Evolutionary conservation across 2,113 vertebrate species (phyloP).

Genomic region (Rhynchomys soricoides): DNA sequence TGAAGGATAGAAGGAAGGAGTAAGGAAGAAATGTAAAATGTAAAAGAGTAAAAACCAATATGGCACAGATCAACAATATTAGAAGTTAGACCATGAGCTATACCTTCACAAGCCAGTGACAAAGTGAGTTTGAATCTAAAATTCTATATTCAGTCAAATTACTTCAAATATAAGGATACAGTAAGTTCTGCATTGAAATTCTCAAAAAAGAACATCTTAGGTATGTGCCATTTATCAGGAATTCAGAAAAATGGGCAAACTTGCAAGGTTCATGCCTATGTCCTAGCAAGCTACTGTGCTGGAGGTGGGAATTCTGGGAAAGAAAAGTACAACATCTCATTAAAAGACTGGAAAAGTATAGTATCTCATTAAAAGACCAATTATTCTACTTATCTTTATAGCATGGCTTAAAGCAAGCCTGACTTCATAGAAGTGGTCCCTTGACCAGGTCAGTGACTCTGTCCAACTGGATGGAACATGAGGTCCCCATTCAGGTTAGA

Average conservation of each 20-base stretch:
- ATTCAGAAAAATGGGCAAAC: not conserved
- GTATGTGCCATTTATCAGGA: not conserved
- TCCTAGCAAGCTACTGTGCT: not conserved
- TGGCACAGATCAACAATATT: not conserved
- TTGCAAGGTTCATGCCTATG: too few species aligned
- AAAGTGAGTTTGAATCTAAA: not conserved
- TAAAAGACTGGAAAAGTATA: not conserved
- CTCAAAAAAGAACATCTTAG: not conserved
- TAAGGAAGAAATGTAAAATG: not conserved
- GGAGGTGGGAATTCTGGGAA: not conserved
- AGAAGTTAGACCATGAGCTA: not conserved
- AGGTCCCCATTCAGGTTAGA: not conserved
- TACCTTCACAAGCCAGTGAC: not conserved
- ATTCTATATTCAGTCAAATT: not conserved
- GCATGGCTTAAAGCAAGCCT: not conserved
- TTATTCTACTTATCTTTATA: not conserved
- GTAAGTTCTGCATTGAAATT: not conserved
- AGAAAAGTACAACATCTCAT: not conserved
- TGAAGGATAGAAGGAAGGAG: not conserved
- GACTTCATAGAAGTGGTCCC: not conserved
- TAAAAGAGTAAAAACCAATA: not conserved
- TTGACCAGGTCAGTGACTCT: not conserved
- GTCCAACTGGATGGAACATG: not conserved
- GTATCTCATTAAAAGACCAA: not conserved
- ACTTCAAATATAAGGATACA: not conserved